Evolutionary conservation across 92 coral and sea anemone species (phyloP), one percentile per base, ranked within the genome.

Genomic region (Ricordea florida): DNA sequence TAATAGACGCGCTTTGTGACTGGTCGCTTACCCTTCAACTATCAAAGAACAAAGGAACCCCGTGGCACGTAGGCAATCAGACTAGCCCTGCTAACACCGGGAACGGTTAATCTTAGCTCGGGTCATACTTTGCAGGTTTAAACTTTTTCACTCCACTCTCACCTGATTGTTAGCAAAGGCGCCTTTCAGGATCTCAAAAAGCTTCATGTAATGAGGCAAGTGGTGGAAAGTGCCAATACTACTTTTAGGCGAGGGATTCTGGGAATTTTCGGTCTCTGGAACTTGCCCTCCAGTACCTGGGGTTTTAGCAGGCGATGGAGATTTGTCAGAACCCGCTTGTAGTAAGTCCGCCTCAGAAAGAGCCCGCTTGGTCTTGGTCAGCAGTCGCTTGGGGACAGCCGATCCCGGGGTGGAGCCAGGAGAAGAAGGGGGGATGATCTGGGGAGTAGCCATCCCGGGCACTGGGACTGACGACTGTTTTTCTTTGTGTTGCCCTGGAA

Each of bases 401-500:
- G 93, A 25, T 17, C 79, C 80, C 48, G 78, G 74, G 33, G 66
- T 43, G 5, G 91, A 43, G 3, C 90, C 65, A 16, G 87, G 31
- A 18, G 69, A 49, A 0, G 91, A 38, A 3, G 96, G 44, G 42
- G 89, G 58, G 32, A 88, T 52, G 32, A 80, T 47, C 69, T 87
- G 97, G 60, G 93, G 90, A 7, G 93, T 60, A 41, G 93, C 93
- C 24, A 85, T 81, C 26, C 93, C 89, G 0, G 93, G 88, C 7
- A 87, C 74, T 10, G 96, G 90, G 56, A 92, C 47, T 10, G 79
- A 64, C 10, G 63, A 26, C 5, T 83, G 63, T 43, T 86, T 94
- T 74, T 94, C 98, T 46, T 92, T 94, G 58, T 85, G 85, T 66
- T 94, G 97, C 8, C 97, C 92, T 33, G 93, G 97, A 43, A 88